Evolutionary conservation across 2,113 vertebrate species (phyloP), one percentile per base, ranked within the genome.

Genomic region (Anolis sagrei): DNA sequence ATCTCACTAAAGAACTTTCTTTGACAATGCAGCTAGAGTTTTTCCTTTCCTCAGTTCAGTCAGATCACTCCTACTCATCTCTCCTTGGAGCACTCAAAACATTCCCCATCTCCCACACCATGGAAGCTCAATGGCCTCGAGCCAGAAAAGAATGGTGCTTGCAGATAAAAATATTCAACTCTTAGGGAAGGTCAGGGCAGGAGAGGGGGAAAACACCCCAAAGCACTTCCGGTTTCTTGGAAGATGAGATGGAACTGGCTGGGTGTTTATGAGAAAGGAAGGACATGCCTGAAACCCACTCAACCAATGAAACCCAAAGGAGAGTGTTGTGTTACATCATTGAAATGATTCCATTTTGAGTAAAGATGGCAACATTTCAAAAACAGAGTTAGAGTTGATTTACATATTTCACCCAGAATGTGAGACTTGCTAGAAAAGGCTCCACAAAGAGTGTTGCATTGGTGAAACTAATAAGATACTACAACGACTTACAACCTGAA

Each of bases 21-120:
- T 80, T 94, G 92, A 94, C 94, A 94, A 58, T 89, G 89, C 92
- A 90, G 92, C 86, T 88, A 90, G 0, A 89, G 91, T 93, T 94
- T 81, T 94, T 93, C 86, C 94, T 94, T 94, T 92, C 90, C 89
- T 94, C 91, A 36, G 84, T 92, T 93, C 94, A 89, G 89, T 94
- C 94, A 92, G 86, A 85, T 94, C 92, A 93, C 94, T 95, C 92
- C 93, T 92, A 86, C 91, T 94, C 93, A 92, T 0, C 34, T 90
- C 94, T 94, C 92, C 92, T 93, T 80, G 87, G 93, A 94, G 91
- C 93, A 86, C 91, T 91, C 89, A 90, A 77, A 93, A 92, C 0
- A 48, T 87, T 89, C 82, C 85, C 90, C 18, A 13, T 58, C 54
- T 58, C 54, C 54, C 54, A 58, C 88, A 79, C 89, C 86, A 91